phyloP scores from a whole-genome alignment of 2,888 invertebrate genomes.

The Clanis bilineata region DNA sequence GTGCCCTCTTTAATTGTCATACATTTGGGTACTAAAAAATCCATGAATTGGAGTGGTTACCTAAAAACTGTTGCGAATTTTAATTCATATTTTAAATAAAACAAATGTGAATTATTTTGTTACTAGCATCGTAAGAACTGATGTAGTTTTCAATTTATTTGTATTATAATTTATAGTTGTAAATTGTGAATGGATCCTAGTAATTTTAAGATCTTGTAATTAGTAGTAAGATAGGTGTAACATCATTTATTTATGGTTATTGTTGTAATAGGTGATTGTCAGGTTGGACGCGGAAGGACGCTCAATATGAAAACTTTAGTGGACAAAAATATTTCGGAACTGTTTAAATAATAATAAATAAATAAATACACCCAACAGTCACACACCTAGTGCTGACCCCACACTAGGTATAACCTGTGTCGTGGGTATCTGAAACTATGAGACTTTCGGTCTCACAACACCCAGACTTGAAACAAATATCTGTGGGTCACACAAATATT shows the following conservation, averaged over 20 bases:
- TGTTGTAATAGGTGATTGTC: slow-evolving; percentile 35
- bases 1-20: not conserved
- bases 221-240: slow-evolving; percentile 43
- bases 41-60: slow-evolving; percentile 4
- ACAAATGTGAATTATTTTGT: slow-evolving; percentile 15
- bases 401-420: too few relatives aligned
- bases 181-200: slow-evolving; percentile 75
- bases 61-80: slow-evolving; percentile 13
- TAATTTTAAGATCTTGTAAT: slow-evolving; percentile 64
- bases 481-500: too few relatives aligned
- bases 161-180: slow-evolving; percentile 45
- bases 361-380: too few relatives aligned
- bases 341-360: too few relatives aligned
- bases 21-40: slow-evolving; percentile 3
- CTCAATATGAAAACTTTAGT: slow-evolving; percentile 22
- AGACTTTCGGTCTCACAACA: too few relatives aligned
- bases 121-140: slow-evolving; percentile 41
- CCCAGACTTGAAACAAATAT: too few relatives aligned
- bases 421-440: too few relatives aligned
- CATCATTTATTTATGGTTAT: slow-evolving; percentile 50
- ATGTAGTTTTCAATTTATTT: slow-evolving; percentile 40
- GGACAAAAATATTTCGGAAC: not conserved
- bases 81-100: slow-evolving; percentile 9
- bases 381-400: too few relatives aligned
- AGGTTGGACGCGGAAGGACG: not conserved